A percentile compares a stretch with the other conserved stretches of the same genome.
phyloP scores from a whole-genome alignment of 1,140 invertebrate species.

The Oedothorax gibbosus region DNA sequence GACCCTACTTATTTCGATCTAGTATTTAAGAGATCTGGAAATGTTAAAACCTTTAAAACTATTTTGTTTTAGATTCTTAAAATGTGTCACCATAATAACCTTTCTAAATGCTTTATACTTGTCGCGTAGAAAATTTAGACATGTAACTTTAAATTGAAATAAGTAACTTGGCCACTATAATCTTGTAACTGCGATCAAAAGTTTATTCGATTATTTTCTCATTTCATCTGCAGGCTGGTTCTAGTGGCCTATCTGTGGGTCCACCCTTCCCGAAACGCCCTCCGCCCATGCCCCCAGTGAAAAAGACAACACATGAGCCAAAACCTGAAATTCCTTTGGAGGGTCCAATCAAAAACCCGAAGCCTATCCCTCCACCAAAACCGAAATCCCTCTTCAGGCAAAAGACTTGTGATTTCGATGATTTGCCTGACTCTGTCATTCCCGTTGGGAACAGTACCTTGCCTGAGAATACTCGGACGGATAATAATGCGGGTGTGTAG shows the following conservation, averaged over 20 bases:
- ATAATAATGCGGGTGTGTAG: background rate
- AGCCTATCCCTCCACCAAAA: slow-evolving; percentile 32
- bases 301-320: background rate
- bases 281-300: background rate
- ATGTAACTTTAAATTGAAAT: no score
- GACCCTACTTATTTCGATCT: background rate
- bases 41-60: background rate
- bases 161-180: no score
- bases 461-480: background rate
- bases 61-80: no score
- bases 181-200: no score
- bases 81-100: no score
- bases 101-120: no score
- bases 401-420: background rate
- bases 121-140: no score
- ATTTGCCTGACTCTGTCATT: background rate
- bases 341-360: background rate
- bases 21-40: background rate
- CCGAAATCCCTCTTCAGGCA: background rate
- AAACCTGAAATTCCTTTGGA: no score
- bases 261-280: background rate
- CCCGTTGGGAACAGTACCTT: background rate
- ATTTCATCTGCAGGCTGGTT: background rate
- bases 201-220: background rate
- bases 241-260: background rate